These are phyloP conservation scores for Blastomussa wellsi DNA, from an alignment of 92 coral and sea anemone species.

Conservation along the genomic window DNA sequence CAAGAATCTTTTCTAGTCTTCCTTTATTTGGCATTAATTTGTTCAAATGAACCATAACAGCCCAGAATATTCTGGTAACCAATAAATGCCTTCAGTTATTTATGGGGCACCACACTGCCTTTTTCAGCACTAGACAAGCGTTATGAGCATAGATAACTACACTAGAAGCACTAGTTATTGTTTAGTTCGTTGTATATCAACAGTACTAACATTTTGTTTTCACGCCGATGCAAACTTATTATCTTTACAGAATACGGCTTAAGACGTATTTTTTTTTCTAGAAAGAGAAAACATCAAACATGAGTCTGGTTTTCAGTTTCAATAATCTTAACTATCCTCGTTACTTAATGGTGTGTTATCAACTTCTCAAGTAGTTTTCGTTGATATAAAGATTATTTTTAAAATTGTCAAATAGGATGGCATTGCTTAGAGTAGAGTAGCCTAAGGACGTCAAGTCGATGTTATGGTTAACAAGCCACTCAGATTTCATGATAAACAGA, in stretches of 20 bases:
- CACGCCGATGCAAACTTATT: not conserved
- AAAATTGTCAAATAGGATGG: not conserved
- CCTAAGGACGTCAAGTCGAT: not conserved
- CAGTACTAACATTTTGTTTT: not conserved
- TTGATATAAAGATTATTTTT: not conserved
- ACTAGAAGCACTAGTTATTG: not conserved
- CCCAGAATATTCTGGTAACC: not conserved
- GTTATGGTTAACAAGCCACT: not conserved
- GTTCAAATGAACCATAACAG: not conserved
- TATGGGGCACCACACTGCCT: not conserved
- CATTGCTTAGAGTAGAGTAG: not conserved
- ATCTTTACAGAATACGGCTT: not conserved
- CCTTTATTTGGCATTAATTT: not conserved
- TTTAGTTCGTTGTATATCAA: not conserved
- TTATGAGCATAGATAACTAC: not conserved
- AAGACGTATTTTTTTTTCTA: not conserved
- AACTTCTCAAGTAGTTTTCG: not conserved
- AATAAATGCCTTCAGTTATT: not conserved
- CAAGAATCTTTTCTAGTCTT: not conserved
- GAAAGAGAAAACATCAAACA: not conserved
- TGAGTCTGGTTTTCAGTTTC: not conserved
- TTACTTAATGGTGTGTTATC: not conserved
- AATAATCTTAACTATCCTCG: not conserved
- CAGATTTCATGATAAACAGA: not conserved
- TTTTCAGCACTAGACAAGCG: not conserved